A percentile compares a stretch with the other conserved stretches of the same genome.
phyloP scores from a whole-genome alignment of 2,113 vertebrate species.

The Phoenicopterus ruber region DNA sequence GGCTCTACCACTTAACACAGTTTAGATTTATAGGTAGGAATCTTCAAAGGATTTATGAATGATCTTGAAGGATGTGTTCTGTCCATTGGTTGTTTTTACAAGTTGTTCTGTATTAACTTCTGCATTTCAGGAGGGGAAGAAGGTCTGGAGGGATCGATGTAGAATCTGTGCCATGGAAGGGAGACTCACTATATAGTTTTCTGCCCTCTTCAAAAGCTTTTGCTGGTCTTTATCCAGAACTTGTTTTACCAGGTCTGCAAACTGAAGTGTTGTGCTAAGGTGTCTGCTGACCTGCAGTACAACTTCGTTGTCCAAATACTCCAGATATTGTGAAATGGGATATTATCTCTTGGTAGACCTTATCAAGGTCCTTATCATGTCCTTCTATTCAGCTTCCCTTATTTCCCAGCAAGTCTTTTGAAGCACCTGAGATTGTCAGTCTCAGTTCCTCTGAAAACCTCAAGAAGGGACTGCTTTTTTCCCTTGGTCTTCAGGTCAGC shows the following conservation, averaged over 20 bases:
- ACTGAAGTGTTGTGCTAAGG: not conserved
- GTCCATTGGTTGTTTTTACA: not conserved
- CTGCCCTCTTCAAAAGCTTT: not conserved
- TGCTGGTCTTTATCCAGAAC: not conserved
- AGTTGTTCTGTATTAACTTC: not conserved
- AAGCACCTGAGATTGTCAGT: not conserved
- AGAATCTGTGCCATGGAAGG: not conserved
- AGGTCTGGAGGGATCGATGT: not conserved
- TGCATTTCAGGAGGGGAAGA: not conserved
- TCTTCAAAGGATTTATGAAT: not conserved
- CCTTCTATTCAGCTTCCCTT: not conserved
- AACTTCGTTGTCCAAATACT: not conserved
- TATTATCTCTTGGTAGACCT: not conserved
- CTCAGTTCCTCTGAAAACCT: not conserved
- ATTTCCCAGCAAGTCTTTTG: not conserved
- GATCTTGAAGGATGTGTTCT: not conserved
- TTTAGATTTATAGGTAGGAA: not conserved
- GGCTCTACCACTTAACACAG: not conserved
- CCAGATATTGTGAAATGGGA: not conserved
- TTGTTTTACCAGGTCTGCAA: not conserved
- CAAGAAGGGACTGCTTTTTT: not conserved
- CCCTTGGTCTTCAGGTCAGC: not conserved
- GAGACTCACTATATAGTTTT: not conserved
- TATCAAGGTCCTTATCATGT: not conserved
- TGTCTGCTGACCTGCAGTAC: not conserved